A percentile compares a stretch with the other conserved stretches of the same genome.
These are phyloP conservation scores for Eupithecia centaureata DNA, from an alignment of 2,888 invertebrate genomes.

Conservation along the genomic window DNA sequence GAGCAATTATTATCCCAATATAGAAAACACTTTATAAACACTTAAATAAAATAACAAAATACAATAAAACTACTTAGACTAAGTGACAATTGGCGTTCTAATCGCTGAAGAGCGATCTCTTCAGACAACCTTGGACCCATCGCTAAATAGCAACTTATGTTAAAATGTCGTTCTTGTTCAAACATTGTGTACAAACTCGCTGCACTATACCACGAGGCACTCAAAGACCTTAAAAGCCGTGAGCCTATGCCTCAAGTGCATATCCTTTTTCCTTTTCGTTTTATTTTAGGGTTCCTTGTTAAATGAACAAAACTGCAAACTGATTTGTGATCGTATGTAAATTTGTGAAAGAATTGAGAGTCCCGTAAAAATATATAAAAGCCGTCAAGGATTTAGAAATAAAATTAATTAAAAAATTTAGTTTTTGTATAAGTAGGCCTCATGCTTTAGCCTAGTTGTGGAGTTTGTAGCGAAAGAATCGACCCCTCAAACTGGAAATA, in stretches of 20 bases:
- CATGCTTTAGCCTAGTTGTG: background rate
- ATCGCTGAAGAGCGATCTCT: too few species aligned
- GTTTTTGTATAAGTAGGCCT: too few species aligned
- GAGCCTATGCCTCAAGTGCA: conserved; percentile 27
- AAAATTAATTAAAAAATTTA: too few species aligned
- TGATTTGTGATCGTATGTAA: background rate
- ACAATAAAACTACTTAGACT: too few species aligned
- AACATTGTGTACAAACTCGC: background rate
- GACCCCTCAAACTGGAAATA: background rate
- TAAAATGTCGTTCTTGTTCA: conserved; percentile 3
- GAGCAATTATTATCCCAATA: too few species aligned
- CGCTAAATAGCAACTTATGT: background rate
- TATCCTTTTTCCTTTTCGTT: conserved; percentile 23
- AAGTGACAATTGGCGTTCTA: too few species aligned
- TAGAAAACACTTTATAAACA: too few species aligned
- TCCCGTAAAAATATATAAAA: background rate
- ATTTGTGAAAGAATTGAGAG: background rate
- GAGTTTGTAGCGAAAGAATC: background rate
- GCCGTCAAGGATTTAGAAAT: too few species aligned
- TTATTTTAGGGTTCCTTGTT: conserved; percentile 22
- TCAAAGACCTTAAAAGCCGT: conserved; percentile 25
- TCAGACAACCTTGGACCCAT: too few species aligned
- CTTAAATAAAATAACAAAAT: too few species aligned
- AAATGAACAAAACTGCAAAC: background rate
- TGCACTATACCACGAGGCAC: conserved; percentile 8